Percentiles rank a stretch among this genome's conserved stretches.
These are phyloP conservation scores for Congeria kusceri DNA, from an alignment of 2,888 invertebrate genomes.

Conservation along the genomic window DNA sequence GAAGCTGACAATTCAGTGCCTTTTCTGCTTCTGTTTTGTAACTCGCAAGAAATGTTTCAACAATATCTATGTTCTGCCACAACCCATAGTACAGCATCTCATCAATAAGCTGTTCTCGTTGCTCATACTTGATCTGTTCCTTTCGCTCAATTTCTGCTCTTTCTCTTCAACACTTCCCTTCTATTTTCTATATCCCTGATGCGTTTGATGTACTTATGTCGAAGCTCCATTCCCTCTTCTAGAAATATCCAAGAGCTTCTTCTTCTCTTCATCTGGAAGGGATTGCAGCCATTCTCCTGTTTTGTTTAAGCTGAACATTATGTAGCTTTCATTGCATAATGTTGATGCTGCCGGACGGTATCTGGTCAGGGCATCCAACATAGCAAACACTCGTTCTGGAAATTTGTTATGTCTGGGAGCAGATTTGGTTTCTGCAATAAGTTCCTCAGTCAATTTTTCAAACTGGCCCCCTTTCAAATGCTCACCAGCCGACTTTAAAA, in stretches of 20 bases:
- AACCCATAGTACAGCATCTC: slow-evolving; percentile 35
- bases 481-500: slow-evolving; percentile 41
- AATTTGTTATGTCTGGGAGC: slow-evolving; percentile 42
- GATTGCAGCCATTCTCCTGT: slow-evolving; percentile 33
- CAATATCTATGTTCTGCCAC: slow-evolving; percentile 39
- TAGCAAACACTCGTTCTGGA: no score
- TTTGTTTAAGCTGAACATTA: slow-evolving; percentile 41
- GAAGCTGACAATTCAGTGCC: slow-evolving; percentile 32
- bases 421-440: slow-evolving; percentile 21
- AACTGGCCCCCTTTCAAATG: slow-evolving; percentile 32
- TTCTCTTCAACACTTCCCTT: slow-evolving; percentile 4
- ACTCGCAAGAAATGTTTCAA: slow-evolving; percentile 4
- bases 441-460: slow-evolving; percentile 18
- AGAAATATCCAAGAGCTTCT: slow-evolving; percentile 14
- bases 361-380: slow-evolving; percentile 42
- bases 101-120: slow-evolving; percentile 5
- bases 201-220: slow-evolving; percentile 12
- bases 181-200: slow-evolving; percentile 4
- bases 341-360: slow-evolving; percentile 43
- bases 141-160: slow-evolving; percentile 24
- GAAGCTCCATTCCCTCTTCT: slow-evolving; percentile 31
- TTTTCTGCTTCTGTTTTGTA: slow-evolving; percentile 3
- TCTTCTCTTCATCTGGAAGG: slow-evolving; percentile 2
- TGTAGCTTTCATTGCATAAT: slow-evolving; percentile 40
- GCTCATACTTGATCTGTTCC: background rate